Evolutionary conservation across 1,140 invertebrate species (phyloP).

Genomic region (Drosophila melanica): DNA sequence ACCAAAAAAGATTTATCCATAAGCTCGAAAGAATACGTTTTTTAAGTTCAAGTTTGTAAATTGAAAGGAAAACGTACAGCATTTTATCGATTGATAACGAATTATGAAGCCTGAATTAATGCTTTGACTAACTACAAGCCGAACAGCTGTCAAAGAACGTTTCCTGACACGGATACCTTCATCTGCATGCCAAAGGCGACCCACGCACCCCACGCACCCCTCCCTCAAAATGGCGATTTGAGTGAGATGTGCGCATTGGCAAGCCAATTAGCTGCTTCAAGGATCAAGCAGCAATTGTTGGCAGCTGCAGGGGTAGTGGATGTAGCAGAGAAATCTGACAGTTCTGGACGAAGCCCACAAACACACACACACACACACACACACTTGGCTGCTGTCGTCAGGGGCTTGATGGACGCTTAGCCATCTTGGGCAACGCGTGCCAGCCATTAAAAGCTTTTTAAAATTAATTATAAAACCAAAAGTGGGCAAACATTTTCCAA

Average conservation of each 20-base stretch:
- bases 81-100: background rate
- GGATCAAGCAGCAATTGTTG: slow-evolving; percentile 15
- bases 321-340: slow-evolving; percentile 9
- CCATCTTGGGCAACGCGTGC: slow-evolving; percentile 56
- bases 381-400: slow-evolving; percentile 6
- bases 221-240: slow-evolving; percentile 1
- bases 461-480: slow-evolving; percentile 81
- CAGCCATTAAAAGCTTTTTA: slow-evolving; percentile 81
- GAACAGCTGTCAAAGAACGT: background rate
- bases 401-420: slow-evolving; percentile 22
- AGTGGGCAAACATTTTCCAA: slow-evolving; percentile 63
- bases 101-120: slow-evolving; percentile 5
- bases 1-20: no score
- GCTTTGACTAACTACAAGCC: background rate
- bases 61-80: no score
- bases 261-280: slow-evolving; percentile 45
- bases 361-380: background rate
- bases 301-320: background rate
- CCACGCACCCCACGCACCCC: background rate
- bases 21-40: no score
- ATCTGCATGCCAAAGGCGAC: background rate
- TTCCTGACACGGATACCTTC: slow-evolving; percentile 1
- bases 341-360: slow-evolving; percentile 37
- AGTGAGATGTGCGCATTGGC: slow-evolving; percentile 33
- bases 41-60: no score